Base-by-base conservation (phyloP, 2,888 invertebrate species). In the Phortica magna region DNA sequence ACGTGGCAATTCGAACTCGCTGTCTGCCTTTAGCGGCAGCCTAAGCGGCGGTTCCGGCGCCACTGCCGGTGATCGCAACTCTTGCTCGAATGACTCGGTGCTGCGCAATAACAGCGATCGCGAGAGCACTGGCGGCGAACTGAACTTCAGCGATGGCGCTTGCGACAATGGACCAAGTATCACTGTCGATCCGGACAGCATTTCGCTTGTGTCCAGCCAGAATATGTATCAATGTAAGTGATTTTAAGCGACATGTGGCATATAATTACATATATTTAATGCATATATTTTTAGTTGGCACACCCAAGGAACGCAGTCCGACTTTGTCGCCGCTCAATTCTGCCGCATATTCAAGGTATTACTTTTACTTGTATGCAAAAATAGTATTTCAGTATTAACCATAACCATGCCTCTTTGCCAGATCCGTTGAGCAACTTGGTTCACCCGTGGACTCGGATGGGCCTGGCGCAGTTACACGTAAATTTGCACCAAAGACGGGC, bases 11-110 rank as follows among this genome's bases (percentile, higher is more conserved):
- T 96, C 96, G 88, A 96, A 96, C 92, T 96, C 96, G 83, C 1
- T 90, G 74, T 90, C 91, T 0, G 91, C 91, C 0, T 91, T 91
- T 41, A 91, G 91, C 19, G 88, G 91, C 57, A 91, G 91, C 67
- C 77, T 91, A 42, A 91, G 90, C 19, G 91, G 90, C 2, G 91
- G 91, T 7, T 91, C 91, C 0, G 92, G 91, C 0, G 91, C 91
- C 73, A 91, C 90, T 0, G 93, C 93, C 0, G 94, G 94, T 1
- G 96, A 96, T 90, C 93, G 96, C 61, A 96, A 96, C 79, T 96
- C 96, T 87, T 96, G 96, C 92, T 96, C 96, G 87, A 96, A 96
- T 14, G 97, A 97, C 91, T 96, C 96, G 39, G 97, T 96, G 6
- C 95, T 97, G 19, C 93, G 97, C 87, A 91, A 91, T 53, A 96